These are phyloP conservation scores for Thoracochromis brauschi DNA, from an alignment of 2,113 vertebrate species.

Conservation along the genomic window DNA sequence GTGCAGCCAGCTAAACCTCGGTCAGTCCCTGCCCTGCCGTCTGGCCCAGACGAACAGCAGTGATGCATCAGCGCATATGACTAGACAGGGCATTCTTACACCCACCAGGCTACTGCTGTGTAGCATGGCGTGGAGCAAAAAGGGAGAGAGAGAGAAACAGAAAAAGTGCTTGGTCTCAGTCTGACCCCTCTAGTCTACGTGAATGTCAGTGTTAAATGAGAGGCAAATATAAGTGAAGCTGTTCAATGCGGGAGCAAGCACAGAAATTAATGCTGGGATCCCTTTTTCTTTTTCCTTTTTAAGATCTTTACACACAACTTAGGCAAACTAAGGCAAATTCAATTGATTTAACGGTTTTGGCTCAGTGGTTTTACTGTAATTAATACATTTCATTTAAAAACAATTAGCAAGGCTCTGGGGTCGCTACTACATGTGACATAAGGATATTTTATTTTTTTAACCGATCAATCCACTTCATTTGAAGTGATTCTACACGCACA, in stretches of 20 bases:
- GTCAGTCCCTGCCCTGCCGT: neutral
- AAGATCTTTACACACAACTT: neutral
- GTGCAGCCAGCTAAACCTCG: neutral
- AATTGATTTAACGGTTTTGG: neutral
- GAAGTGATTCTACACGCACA: neutral
- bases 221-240: neutral
- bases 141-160: neutral
- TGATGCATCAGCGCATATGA: constrained; percentile 15
- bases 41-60: neutral
- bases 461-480: neutral
- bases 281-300: neutral
- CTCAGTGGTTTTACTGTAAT: neutral
- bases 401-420: neutral
- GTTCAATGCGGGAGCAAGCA: neutral
- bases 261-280: neutral
- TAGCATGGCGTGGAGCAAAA: neutral
- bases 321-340: neutral
- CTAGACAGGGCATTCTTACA: neutral
- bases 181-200: neutral
- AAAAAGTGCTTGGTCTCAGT: neutral
- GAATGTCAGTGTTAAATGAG: neutral
- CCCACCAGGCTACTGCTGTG: neutral
- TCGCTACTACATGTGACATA: neutral
- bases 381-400: neutral
- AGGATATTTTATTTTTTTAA: neutral